phyloP scores from a whole-genome alignment of 1,140 invertebrate genomes.

The Drosophila teissieri region DNA sequence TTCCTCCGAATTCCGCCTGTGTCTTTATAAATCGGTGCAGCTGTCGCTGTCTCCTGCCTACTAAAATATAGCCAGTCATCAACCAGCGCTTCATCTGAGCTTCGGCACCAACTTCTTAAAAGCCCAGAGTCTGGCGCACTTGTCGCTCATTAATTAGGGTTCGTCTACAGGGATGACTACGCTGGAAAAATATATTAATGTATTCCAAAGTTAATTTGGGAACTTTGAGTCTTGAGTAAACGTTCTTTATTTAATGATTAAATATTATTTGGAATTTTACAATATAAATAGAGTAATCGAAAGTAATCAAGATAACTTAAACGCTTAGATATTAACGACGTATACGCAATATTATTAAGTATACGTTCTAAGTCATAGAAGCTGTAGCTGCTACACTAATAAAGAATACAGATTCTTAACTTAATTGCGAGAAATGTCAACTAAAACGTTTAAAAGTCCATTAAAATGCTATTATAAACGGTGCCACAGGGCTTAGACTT shows the following conservation, averaged over 20 bases:
- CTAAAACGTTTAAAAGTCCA: no score
- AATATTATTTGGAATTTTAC: no score
- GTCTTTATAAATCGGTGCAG: conserved; percentile 68
- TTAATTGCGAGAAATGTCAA: no score
- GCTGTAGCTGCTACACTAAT: no score
- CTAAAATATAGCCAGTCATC: conserved; percentile 75
- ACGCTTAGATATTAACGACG: not conserved
- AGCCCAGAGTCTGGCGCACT: conserved; percentile 56
- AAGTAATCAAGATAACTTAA: no score
- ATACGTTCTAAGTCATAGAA: not conserved
- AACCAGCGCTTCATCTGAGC: conserved; percentile 41
- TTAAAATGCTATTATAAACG: no score
- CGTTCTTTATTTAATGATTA: no score
- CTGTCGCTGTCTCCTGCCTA: conserved; percentile 40
- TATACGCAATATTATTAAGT: conserved; percentile 1
- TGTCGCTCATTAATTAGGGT: conserved; percentile 79
- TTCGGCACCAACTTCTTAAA: conserved; percentile 36
- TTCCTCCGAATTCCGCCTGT: conserved; percentile 30
- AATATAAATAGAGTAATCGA: no score
- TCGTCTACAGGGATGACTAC: conserved; percentile 22
- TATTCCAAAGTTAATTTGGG: not conserved
- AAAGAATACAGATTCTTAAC: no score
- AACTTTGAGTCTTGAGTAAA: no score
- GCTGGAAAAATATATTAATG: not conserved
- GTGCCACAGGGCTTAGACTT: no score